Conservation (phyloP, 2,113 vertebrate species). For the Ciconia stormi region DNA sequence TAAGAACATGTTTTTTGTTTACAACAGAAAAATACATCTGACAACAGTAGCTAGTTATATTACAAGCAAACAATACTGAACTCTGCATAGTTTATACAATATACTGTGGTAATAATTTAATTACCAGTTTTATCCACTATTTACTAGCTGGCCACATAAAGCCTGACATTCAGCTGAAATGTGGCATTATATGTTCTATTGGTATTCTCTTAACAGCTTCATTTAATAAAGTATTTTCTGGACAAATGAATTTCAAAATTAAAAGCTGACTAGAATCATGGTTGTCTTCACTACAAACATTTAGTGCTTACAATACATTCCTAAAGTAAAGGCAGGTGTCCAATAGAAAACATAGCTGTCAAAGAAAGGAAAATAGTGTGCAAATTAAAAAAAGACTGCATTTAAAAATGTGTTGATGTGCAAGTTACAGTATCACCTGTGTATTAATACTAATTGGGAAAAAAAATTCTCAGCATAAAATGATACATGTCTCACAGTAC, state of each 20-base stretch:
- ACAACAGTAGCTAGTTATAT: conserved; percentile 90
- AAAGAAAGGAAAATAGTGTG: conserved; percentile 79
- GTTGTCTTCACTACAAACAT: conserved; percentile 80
- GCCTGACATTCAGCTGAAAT: conserved; percentile 95
- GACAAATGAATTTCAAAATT: conserved; percentile 73
- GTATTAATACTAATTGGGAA: conserved; percentile 65
- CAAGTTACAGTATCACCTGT: conserved; percentile 71
- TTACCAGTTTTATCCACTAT: conserved; percentile 87
- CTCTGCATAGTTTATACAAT: conserved; percentile 96
- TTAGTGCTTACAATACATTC: conserved; percentile 85
- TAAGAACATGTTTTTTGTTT: conserved; percentile 87
- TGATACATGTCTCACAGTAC: conserved; percentile 1
- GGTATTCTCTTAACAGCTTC: conserved; percentile 77
- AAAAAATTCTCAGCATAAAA: conserved; percentile 60
- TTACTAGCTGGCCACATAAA: conserved; percentile 90
- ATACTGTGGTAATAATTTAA: conserved; percentile 85
- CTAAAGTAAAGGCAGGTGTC: conserved; percentile 88
- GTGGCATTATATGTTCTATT: conserved; percentile 75
- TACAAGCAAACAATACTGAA: conserved; percentile 94
- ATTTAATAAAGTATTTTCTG: conserved; percentile 68
- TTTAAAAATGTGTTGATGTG: conserved; percentile 77
- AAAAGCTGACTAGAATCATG: conserved; percentile 73
- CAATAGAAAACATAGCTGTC: conserved; percentile 77
- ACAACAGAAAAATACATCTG: conserved; percentile 92
- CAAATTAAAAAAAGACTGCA: conserved; percentile 75